A percentile compares a stretch with the other conserved stretches of the same genome.
phyloP scores from a whole-genome alignment of 2,888 invertebrate genomes.

The Himalopsyche tibetana region DNA sequence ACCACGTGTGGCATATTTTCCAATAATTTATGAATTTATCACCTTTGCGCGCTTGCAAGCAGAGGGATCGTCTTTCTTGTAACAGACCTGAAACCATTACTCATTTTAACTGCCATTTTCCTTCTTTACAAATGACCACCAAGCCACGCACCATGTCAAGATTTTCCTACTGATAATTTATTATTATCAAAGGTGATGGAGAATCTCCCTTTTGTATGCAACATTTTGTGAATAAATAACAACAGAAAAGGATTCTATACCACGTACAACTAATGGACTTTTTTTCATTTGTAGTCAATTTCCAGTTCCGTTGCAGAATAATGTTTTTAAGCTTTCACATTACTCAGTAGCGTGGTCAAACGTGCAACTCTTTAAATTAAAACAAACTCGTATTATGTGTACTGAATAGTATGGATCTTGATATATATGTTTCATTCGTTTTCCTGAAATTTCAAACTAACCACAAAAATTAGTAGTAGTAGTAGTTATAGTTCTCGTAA shows the following conservation, averaged over 20 bases:
- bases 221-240: slow-evolving; percentile 7
- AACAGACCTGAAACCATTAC: slow-evolving; percentile 8
- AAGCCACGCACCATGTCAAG: neutral
- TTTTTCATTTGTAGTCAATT: no score
- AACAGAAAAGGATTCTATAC: neutral
- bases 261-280: neutral
- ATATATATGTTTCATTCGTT: no score
- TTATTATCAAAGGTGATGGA: slow-evolving; percentile 3
- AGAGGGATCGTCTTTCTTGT: neutral
- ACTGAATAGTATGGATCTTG: no score
- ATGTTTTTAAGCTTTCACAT: no score
- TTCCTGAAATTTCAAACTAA: no score
- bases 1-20: neutral
- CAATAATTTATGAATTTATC: neutral
- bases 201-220: neutral
- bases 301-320: no score
- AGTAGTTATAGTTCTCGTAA: no score
- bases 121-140: slow-evolving; percentile 14
- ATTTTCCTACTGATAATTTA: neutral
- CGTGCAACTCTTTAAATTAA: no score
- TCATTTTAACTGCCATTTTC: slow-evolving; percentile 28
- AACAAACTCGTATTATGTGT: no score
- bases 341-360: no score
- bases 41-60: neutral
- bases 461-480: no score